Evolutionary conservation across 2,797 vertebrate species (phyloP).

Genomic region (Limnodromus scolopaceus): DNA sequence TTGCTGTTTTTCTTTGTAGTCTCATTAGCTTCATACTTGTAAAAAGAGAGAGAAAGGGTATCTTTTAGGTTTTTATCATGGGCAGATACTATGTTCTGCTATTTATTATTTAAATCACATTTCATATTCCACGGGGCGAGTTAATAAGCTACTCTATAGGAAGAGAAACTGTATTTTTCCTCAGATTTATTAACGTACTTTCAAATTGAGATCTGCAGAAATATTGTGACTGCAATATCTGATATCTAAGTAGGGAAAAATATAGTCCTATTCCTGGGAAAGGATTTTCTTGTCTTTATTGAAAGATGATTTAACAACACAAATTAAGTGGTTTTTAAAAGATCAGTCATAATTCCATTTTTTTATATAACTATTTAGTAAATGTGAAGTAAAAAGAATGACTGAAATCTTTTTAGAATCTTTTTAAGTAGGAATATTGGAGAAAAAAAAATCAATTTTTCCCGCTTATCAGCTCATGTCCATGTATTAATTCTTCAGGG

Average conservation of each 20-base stretch:
- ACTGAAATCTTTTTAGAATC: not conserved
- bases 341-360: not conserved
- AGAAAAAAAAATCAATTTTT: not conserved
- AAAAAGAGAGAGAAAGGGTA: not conserved
- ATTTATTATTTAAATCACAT: slow-evolving; percentile 30
- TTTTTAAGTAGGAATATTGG: not conserved
- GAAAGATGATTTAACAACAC: not conserved
- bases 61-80: not conserved
- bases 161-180: not conserved
- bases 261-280: not conserved
- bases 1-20: not conserved
- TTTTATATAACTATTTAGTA: not conserved
- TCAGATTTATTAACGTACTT: not conserved
- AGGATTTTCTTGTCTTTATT: slow-evolving; percentile 10
- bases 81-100: not conserved
- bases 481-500: not conserved
- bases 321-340: slow-evolving; percentile 15
- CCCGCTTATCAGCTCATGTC: not conserved
- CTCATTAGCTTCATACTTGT: not conserved
- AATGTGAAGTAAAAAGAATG: not conserved
- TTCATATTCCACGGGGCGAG: not conserved
- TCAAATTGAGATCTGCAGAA: not conserved
- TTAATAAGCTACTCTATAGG: not conserved
- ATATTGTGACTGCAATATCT: not conserved
- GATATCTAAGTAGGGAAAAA: not conserved